Evolutionary conservation across 2,797 vertebrate species (phyloP).

Genomic region (Eulemur rubriventer): DNA sequence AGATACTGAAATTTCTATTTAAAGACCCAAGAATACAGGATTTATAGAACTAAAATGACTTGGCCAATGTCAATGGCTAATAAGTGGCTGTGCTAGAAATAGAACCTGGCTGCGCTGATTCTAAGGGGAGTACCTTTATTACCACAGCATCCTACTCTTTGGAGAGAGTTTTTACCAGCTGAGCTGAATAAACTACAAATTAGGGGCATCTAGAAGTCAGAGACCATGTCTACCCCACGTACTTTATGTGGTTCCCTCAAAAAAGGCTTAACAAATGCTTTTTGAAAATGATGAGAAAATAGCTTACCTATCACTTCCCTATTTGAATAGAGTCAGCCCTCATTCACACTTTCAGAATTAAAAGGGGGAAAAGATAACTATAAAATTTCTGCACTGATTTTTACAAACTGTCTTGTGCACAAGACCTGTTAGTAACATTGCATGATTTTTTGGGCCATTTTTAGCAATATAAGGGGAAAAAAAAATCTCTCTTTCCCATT

Average conservation of each 20-base stretch:
- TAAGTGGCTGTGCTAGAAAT: background rate
- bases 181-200: background rate
- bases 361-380: background rate
- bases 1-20: background rate
- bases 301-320: background rate
- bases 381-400: background rate
- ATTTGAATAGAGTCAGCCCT: background rate
- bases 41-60: background rate
- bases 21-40: background rate
- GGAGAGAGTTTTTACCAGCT: background rate
- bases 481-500: conserved; percentile 57
- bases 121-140: background rate
- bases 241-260: background rate
- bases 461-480: conserved; percentile 37
- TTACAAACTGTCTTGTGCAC: background rate
- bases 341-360: background rate
- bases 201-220: background rate
- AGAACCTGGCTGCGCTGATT: background rate
- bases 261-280: background rate
- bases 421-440: background rate
- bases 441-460: conserved; percentile 63
- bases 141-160: background rate
- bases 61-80: background rate
- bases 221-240: background rate
- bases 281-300: background rate